These are phyloP conservation scores for Notodonta ziczac DNA, from an alignment of 2,888 invertebrate genomes.

Conservation along the genomic window DNA sequence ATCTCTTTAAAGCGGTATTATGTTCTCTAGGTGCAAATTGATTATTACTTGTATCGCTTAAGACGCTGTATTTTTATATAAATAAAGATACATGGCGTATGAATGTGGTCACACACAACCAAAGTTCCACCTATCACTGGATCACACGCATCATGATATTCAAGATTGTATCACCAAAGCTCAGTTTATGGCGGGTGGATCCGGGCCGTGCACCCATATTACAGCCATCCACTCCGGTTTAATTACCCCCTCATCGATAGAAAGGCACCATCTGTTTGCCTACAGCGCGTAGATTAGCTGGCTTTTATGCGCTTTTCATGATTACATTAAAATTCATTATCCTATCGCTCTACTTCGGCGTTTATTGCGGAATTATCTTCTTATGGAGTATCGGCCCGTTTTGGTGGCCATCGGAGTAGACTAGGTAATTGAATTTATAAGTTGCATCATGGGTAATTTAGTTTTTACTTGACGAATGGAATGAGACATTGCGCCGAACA, in stretches of 20 bases:
- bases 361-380: slow-evolving; percentile 2
- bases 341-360: slow-evolving; percentile 11
- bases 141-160: slow-evolving; percentile 16
- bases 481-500: too few relatives aligned
- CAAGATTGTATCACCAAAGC: slow-evolving; percentile 35
- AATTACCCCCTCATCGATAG: slow-evolving; percentile 43
- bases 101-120: too few relatives aligned
- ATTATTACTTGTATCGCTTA: too few relatives aligned
- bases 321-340: slow-evolving; percentile 15
- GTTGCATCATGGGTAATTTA: background rate
- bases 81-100: too few relatives aligned
- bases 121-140: too few relatives aligned
- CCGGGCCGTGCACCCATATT: slow-evolving; percentile 30
- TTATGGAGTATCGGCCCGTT: background rate
- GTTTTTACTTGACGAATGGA: too few relatives aligned
- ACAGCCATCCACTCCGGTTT: slow-evolving; percentile 33
- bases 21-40: too few relatives aligned
- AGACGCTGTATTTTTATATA: too few relatives aligned
- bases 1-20: too few relatives aligned
- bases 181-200: slow-evolving; percentile 43
- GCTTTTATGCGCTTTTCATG: slow-evolving; percentile 24
- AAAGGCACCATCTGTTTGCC: slow-evolving; percentile 30
- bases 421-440: slow-evolving; percentile 1
- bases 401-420: background rate
- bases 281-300: slow-evolving; percentile 31